phyloP scores from a whole-genome alignment of 2,888 invertebrate species.

The Thyatira batis region DNA sequence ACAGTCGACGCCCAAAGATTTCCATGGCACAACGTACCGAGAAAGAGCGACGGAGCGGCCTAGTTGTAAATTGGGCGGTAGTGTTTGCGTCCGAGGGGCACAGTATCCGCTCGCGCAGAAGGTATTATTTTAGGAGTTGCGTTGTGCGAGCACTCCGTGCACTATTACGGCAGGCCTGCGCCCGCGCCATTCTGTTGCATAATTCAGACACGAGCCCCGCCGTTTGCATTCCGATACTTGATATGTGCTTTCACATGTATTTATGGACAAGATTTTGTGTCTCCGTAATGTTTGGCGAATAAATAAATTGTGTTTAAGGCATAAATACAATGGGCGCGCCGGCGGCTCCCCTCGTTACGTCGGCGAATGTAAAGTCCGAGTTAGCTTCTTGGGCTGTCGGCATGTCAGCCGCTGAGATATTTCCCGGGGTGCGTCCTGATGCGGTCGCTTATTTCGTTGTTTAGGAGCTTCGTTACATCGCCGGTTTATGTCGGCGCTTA shows the following conservation, averaged over 20 bases:
- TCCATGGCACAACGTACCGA: neutral
- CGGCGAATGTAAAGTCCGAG: constrained; percentile 78
- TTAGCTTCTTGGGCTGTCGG: constrained; percentile 70
- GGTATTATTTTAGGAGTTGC: constrained; percentile 73
- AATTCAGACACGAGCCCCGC: constrained; percentile 79
- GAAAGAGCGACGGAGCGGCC: neutral
- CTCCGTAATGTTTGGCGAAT: constrained; percentile 81
- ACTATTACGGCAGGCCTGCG: constrained; percentile 71
- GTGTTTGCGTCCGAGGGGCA: constrained; percentile 43
- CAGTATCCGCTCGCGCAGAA: constrained; percentile 33
- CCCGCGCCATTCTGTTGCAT: constrained; percentile 75
- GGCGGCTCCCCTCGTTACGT: constrained; percentile 79
- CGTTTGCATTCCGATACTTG: constrained; percentile 82
- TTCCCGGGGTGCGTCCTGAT: constrained; percentile 59
- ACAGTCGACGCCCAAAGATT: neutral
- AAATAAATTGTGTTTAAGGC: constrained; percentile 79
- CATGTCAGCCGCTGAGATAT: constrained; percentile 75
- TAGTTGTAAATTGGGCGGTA: constrained; percentile 35
- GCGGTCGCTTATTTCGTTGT: constrained; percentile 65
- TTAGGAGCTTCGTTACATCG: constrained; percentile 77
- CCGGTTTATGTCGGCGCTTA: constrained; percentile 74
- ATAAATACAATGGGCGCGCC: constrained; percentile 79
- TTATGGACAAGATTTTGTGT: constrained; percentile 83
- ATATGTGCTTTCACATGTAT: constrained; percentile 82
- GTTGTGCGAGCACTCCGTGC: constrained; percentile 61